Evolutionary conservation across 2,888 invertebrate genomes (phyloP), one percentile per base, ranked within the genome.

Genomic region (Mimumesa dahlbomi): DNA sequence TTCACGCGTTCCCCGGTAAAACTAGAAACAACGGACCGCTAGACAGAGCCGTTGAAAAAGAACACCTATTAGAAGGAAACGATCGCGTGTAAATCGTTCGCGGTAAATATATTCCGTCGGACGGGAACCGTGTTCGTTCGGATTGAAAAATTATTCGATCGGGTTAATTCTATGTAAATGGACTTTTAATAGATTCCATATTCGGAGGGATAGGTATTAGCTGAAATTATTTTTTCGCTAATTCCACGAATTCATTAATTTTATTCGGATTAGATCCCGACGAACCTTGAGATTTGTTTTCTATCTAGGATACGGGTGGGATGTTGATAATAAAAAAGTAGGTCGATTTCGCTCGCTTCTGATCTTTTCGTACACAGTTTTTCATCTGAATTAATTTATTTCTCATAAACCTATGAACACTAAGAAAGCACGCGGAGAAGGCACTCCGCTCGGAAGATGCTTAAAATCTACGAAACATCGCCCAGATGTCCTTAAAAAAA

Each of bases 341-440:
- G 21, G 21, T 72, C 38, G 50, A 64, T 72, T 58, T 46, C 52
- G 57, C 54, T 74, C 66, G 64, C 64, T 70, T 16, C 36, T 52
- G 25, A 66, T 72, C 61, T 53, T 54, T 65, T 36, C 21, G 57
- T 69, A 73, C 62, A 72, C 71, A 67, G 64, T 49, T 57, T 73
- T 70, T 34, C 65, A 56, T 59, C 54, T 65, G 81, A 87, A 85
- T 88, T 85, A 88, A 87, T 87, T 88, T 85, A 87, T 85, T 87
- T 82, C 75, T 85, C 78, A 80, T 87, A 86, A 88, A 84, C 73
- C 86, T 88, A 87, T 86, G 86, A 88, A 88, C 84, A 88, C 88
- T 89, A 87, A 87, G 81, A 88, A 88, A 89, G 88, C 87, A 87
- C 82, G 82, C 82, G 81, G 79, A 77, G 79, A 65, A 79, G 75